Base-by-base conservation (phyloP, 92 coral and sea anemone genomes). In the Zoanthus sociatus region DNA sequence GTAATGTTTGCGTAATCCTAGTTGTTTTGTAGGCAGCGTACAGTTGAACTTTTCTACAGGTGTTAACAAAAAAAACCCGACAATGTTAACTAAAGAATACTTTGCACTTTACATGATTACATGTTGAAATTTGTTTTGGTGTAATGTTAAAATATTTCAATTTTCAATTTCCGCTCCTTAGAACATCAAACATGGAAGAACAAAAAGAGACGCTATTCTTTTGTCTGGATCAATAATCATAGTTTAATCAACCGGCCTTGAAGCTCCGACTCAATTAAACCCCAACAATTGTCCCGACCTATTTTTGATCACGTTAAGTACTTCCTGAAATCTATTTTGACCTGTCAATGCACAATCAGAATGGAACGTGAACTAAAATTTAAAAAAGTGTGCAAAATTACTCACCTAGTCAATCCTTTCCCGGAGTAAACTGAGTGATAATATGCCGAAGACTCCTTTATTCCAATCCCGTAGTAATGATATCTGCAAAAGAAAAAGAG, bases 391-490 rank as follows among this genome's bases (percentile, higher is more conserved):
- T 18, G 61, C 89, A 85, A 78, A 86, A 60, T 46, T 46, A 83
- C 95, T 82, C 79, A 97, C 99, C 99, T 89, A 63, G 99, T 97
- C 31, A 97, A 90, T 13, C 99, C 99, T 87, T 95, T 97, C 3
- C 99, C 97, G 32, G 98, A 97, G 85, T 97, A 97, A 3, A 97
- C 99, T 5, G 99, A 97, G 63, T 97, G 99, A 63, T 97, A 97
- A 75, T 97, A 97, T n/a, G 97, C 98, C 3, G 99, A 97, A 0
- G 99, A 95, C 77, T 97, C 99, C 53, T 97, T 97, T 44, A 97
- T 97, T 6, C 99, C 99, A 55, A 97, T 97, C 1, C 99, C 99
- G 83, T 97, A 97, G 87, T 97, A 97, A 88, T 97, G 99, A 93
- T 96, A 96, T 77, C 98, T 96, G 70, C 48, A 71, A 88, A 73